Base-by-base conservation (phyloP, 2,888 invertebrate genomes). In the Omphaloscelis lunosa region DNA sequence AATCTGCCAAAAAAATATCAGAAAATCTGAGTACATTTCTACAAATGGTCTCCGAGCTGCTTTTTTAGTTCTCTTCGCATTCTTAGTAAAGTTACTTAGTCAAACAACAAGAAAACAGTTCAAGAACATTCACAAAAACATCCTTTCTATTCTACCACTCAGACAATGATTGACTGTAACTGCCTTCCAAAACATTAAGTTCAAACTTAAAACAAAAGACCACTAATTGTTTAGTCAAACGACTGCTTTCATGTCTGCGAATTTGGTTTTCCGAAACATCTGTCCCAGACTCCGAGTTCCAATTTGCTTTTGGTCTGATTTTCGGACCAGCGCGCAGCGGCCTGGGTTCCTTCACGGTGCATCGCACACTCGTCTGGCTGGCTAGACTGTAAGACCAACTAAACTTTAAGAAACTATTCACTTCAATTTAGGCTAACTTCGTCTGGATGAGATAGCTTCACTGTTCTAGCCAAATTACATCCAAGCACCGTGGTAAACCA, bases 351-450 rank as follows among this genome's bases (percentile, higher is more conserved):
- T 59, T 84, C 29, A 63, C 72, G 70, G 84, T 69, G 77, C 84
- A 84, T 75, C 59, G 75, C 75, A 77, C 58, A 71, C 45, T 53
- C 41, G 17, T 61, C 69, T 70, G 27, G 58, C 73, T 59, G 65
- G 77, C 72, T 51, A 75, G 45, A 72, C 66, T 66, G 83, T 77
- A 69, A 77, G 77, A 72, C 69, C 72, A 68, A 84, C 77, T 72
- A 59, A 83, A 83, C 53, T 83, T 84, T 61, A 82, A 73, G 75
- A 83, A 82, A 80, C 85, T 85, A 85, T 80, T 80, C 72, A 39
- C 71, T 83, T 77, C 72, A 85, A 85, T 85, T 85, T 76, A 68
- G 59, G 66, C 61, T 72, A 76, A 75, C 73, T 82, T 83, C 45
- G 75, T 82, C 85, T 67, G 59, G 45, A 59, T 67, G 51, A 73